Evolutionary conservation across 1,140 invertebrate species (phyloP), one percentile per base, ranked within the genome.

Genomic region (Conus betulinus): DNA sequence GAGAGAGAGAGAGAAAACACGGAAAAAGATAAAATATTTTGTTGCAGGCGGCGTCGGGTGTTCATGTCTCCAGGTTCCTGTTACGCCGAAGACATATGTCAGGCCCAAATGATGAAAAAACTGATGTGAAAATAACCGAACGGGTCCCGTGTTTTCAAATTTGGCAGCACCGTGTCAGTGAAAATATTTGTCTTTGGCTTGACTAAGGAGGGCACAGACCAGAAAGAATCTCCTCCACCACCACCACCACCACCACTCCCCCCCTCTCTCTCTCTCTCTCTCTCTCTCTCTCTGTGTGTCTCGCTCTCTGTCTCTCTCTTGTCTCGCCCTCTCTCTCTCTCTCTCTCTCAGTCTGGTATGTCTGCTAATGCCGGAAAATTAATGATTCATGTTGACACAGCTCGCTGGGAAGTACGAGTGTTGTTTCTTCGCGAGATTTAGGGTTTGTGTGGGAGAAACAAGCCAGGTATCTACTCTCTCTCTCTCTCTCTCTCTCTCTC

Each of bases 81-180:
- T 87, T 87, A 78, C 85, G 74, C 83, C 83, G n/a, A 89, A 89
- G 88, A 89, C 88, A 89, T 89, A 89, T 89, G 88, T 89, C 88
- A 89, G 84, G 57, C 13, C 74, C 27, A 82, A 86, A 67, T 85
- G 86, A 86, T 84, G 85, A 84, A 89, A 89, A 89, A 89, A 79
- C 88, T 89, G 84, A 79, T 86, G 88, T 57, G 57, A 52, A 86
- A 86, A 86, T 86, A 85, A 78, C 84, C 25, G 8, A 63, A 84
- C 78, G 78, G 82, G 57, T 63, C 23, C 17, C 67, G 57, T 63
- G 82, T 60, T 57, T 63, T 53, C 82, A 60, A 63, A 60, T 84
- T 60, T 84, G 55, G 55, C n/a, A 84, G 82, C 23, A 84, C 55
- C 82, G 53, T 84, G 82, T 84, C 82, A 63, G 57, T 60, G 11